Base-by-base conservation (phyloP, 2,797 vertebrate species). In the Crypturellus tataupa region DNA sequence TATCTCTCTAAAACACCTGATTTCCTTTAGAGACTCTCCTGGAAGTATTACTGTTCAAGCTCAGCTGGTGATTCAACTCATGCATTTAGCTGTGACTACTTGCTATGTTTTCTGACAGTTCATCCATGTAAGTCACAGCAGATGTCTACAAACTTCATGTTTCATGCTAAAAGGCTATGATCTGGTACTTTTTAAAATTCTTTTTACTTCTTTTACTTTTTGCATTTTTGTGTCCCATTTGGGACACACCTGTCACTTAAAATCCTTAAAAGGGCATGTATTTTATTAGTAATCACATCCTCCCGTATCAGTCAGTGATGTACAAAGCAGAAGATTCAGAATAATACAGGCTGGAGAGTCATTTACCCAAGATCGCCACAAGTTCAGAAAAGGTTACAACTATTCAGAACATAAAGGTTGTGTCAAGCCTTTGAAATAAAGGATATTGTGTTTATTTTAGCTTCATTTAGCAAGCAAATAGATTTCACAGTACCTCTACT, bases 301-400 rank as follows among this genome's bases (percentile, higher is more conserved):
- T 49, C 1, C 0, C 31, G 6, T 53, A 82, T 80, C 17, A 77
- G 24, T 39, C 72, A 71, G 29, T 69, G n/a, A 31, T 3, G 6
- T 37, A 6, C 29, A 72, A 91, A 85, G 53, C 37, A 71, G 37
- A 4, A 75, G 40, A 63, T 20, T 64, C 16, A 49, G 75, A 56
- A 70, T 20, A 81, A 70, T 25, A 10, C 9, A 73, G 39, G 5
- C 3, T 39, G 19, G 15, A 91, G 44, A 82, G 20, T 71, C 1
- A 35, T 58, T 85, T 63, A 65, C 40, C 55, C 24, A 13, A 40
- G 67, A 91, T 79, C 42, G 65, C 49, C 25, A 69, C 2, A 27
- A 91, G 13, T 17, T 78, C 3, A 2, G 70, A 80, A 95, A 95
- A 92, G 78, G 88, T 77, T 80, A 84, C 44, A 47, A 29, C 67